Evolutionary conservation across 2,113 vertebrate genomes (phyloP).

Genomic region (Anseranas semipalmata): DNA sequence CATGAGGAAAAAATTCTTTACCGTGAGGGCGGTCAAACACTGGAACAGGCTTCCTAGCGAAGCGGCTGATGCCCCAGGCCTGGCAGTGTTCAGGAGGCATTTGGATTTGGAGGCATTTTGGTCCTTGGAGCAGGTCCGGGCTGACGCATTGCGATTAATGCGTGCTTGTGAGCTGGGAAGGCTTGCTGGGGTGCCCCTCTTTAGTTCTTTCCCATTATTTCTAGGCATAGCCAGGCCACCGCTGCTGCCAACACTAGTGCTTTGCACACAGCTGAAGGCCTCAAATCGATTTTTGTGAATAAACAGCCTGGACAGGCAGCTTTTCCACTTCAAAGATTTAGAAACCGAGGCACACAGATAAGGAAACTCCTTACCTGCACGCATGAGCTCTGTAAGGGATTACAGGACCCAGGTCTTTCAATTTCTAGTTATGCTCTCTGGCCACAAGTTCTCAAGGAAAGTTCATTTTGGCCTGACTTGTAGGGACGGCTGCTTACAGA

Average conservation of each 20-base stretch:
- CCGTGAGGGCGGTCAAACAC: too few species aligned
- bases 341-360: background rate
- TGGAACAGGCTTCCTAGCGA: too few species aligned
- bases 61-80: too few species aligned
- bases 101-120: too few species aligned
- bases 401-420: background rate
- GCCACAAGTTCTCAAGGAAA: background rate
- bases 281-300: background rate
- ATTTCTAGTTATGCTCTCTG: background rate
- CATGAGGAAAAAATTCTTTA: too few species aligned
- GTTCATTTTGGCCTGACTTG: background rate
- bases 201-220: background rate
- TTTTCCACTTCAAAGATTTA: background rate
- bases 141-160: background rate
- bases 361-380: background rate
- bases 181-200: fast-evolving
- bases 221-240: background rate
- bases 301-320: background rate
- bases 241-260: background rate
- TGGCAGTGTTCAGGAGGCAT: too few species aligned
- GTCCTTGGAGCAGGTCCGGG: background rate
- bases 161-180: background rate
- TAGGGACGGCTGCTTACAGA: background rate
- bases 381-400: fast-evolving
- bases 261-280: background rate